Conservation (phyloP, 2,797 vertebrate genomes). For the Chelidonichthys spinosus region DNA sequence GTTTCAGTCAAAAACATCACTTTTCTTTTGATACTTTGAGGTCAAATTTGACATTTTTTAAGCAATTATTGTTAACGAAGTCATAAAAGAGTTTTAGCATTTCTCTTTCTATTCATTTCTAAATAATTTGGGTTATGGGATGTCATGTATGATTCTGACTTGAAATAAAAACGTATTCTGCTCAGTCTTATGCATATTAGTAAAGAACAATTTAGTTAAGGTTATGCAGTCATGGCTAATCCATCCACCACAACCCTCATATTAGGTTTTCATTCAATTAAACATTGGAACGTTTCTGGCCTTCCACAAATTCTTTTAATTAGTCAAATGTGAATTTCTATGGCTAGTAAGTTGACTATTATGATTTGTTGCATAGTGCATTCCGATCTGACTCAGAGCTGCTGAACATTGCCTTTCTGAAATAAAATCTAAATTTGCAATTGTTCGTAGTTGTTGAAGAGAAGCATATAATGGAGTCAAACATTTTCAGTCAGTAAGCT, state of each 20-base stretch:
- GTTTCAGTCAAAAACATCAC: not conserved
- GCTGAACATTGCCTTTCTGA: not conserved
- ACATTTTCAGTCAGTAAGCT: not conserved
- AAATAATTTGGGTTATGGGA: no score
- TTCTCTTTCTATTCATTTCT: not conserved
- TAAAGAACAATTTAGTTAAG: not conserved
- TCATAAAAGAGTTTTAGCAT: not conserved
- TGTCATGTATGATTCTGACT: not conserved
- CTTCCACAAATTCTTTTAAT: no score
- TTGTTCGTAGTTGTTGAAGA: not conserved
- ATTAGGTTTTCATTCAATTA: no score
- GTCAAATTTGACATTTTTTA: not conserved
- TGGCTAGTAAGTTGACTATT: no score
- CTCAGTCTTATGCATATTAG: not conserved
- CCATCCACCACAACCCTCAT: not conserved
- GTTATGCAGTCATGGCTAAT: not conserved
- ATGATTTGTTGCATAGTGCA: not conserved
- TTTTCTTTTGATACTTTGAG: not conserved
- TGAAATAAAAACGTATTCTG: not conserved
- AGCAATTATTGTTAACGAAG: not conserved
- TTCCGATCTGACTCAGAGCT: not conserved
- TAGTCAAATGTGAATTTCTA: no score
- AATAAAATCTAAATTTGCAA: constrained; percentile 1
- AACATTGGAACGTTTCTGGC: no score
- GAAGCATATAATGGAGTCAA: not conserved